Evolutionary conservation across 2,888 invertebrate species (phyloP).

Genomic region (Drosophila colorata): DNA sequence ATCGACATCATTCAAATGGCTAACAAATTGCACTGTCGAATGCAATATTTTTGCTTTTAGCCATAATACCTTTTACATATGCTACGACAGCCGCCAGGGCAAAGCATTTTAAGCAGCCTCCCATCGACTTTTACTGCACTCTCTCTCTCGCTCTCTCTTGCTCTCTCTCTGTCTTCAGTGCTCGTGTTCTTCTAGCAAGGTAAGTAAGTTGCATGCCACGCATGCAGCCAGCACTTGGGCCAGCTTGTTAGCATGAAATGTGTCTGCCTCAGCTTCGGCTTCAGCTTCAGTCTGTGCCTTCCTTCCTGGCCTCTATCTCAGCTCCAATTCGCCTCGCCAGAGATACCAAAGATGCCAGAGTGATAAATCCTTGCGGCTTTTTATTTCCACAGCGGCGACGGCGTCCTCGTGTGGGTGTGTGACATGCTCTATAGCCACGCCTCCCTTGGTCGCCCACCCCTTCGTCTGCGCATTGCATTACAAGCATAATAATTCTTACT

Average conservation of each 20-base stretch:
- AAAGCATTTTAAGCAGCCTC: conserved; percentile 46
- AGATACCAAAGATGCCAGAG: conserved; percentile 73
- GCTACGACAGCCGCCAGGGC: conserved; percentile 66
- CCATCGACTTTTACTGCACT: not conserved
- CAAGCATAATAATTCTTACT: conserved; percentile 80
- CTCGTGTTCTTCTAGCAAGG: conserved; percentile 34
- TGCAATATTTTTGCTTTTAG: conserved; percentile 82
- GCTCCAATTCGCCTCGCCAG: conserved; percentile 1
- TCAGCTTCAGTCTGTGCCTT: conserved; percentile 1
- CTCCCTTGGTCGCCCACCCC: conserved; percentile 11
- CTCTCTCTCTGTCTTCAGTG: not conserved
- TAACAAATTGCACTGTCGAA: conserved; percentile 83
- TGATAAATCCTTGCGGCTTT: conserved; percentile 81
- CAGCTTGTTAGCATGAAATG: conserved; percentile 80
- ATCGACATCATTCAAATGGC: conserved; percentile 77
- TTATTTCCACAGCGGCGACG: conserved; percentile 68
- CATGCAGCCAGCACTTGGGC: conserved; percentile 23
- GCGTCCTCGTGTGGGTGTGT: conserved; percentile 59
- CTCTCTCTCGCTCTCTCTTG: not conserved
- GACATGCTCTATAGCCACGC: conserved; percentile 57
- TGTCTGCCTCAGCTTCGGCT: conserved; percentile 51
- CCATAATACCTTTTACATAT: conserved; percentile 81
- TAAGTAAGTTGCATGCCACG: conserved; percentile 68
- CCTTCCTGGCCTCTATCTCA: too few species aligned
- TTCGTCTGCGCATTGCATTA: conserved; percentile 72